A percentile compares a stretch with the other conserved stretches of the same genome.
phyloP scores from a whole-genome alignment of 1,140 invertebrate species.

The Onthophagus taurus region DNA sequence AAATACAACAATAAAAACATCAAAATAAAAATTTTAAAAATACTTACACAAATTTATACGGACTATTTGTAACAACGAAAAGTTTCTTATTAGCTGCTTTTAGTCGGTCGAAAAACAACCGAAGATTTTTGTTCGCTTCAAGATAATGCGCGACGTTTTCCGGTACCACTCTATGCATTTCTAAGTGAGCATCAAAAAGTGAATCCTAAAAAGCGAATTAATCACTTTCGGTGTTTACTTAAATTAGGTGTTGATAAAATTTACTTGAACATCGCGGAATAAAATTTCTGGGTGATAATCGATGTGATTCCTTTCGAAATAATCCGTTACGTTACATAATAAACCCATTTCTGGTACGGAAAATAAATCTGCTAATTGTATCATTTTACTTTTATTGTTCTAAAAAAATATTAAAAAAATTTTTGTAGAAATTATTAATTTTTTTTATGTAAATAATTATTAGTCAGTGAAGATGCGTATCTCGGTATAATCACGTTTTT shows the following conservation, averaged over 20 bases:
- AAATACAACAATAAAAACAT: conserved; percentile 15
- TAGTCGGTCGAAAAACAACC: conserved; percentile 68
- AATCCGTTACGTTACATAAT: conserved; percentile 87
- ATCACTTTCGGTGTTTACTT: conserved; percentile 12
- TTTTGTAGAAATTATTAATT: neutral
- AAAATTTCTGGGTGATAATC: conserved; percentile 93
- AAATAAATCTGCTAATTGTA: conserved; percentile 94
- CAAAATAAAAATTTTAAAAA: conserved; percentile 8
- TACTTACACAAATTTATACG: conserved; percentile 93
- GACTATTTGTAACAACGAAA: conserved; percentile 95
- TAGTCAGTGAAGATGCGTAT: too few species aligned
- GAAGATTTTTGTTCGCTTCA: conserved; percentile 64
- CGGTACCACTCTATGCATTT: conserved; percentile 82
- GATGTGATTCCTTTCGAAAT: conserved; percentile 81
- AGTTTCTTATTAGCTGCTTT: conserved; percentile 72
- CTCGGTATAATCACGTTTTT: too few species aligned
- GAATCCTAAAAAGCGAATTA: conserved; percentile 70
- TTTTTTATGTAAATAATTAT: too few species aligned
- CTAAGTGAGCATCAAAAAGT: conserved; percentile 78
- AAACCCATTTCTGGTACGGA: conserved; percentile 93
- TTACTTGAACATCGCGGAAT: conserved; percentile 88
- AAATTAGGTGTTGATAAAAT: conserved; percentile 21
- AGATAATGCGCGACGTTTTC: conserved; percentile 73
- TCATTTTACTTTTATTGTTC: conserved; percentile 72
- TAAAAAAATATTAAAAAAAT: conserved; percentile 38